A percentile compares a stretch with the other conserved stretches of the same genome.
Conservation (phyloP, 2,113 vertebrate species). For the Gopherus evgoodei region DNA sequence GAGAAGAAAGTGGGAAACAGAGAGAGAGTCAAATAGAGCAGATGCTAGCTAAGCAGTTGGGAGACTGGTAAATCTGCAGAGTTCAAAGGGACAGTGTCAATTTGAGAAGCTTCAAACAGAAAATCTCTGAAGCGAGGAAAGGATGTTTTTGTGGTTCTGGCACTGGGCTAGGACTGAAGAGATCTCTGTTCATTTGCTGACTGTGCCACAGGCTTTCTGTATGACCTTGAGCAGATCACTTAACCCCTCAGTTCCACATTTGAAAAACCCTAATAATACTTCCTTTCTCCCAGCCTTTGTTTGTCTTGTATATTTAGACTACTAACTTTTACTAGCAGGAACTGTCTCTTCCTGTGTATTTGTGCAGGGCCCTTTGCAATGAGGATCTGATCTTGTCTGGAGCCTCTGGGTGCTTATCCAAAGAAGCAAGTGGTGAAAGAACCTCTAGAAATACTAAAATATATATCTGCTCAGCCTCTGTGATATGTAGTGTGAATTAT, state of each 20-base stretch:
- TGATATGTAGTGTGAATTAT: not conserved
- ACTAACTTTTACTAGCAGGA: not conserved
- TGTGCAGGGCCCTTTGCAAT: no score
- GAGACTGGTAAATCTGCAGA: conserved; percentile 2
- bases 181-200: not conserved
- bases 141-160: not conserved
- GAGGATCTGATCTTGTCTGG: no score
- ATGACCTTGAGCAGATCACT: not conserved
- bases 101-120: conserved; percentile 27
- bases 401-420: not conserved
- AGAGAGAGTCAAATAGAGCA: not conserved
- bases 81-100: conserved; percentile 45
- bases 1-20: conserved; percentile 4
- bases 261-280: not conserved
- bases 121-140: not conserved
- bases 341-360: not conserved
- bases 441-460: not conserved
- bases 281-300: not conserved
- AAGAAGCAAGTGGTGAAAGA: not conserved
- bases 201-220: not conserved
- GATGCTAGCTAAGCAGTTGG: conserved; percentile 13
- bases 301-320: not conserved
- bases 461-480: not conserved
- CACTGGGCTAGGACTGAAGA: not conserved
- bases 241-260: not conserved